A percentile compares a stretch with the other conserved stretches of the same genome.
These are phyloP conservation scores for Drosophila incognita DNA, from an alignment of 2,888 invertebrate species.

Conservation along the genomic window DNA sequence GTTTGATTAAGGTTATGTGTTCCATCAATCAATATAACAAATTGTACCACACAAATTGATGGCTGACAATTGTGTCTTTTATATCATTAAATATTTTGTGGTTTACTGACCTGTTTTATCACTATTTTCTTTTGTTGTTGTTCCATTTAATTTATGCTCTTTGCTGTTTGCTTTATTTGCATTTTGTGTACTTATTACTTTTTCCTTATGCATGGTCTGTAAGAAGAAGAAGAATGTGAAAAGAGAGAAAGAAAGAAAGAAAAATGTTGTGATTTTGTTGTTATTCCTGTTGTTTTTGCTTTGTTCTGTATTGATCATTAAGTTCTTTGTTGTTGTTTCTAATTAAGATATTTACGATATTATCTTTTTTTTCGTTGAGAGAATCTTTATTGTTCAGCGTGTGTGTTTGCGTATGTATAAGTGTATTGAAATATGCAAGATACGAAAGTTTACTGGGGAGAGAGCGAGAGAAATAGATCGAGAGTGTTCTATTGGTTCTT, in stretches of 20 bases:
- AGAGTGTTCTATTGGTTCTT: background rate
- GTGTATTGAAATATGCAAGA: background rate
- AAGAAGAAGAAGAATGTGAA: constrained; percentile 47
- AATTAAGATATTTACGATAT: constrained; percentile 10
- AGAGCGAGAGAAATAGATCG: background rate
- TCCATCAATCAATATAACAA: constrained; percentile 42
- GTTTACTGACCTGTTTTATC: constrained; percentile 80
- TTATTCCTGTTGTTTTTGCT: background rate
- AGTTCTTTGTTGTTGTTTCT: background rate
- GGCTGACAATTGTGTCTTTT: constrained; percentile 6
- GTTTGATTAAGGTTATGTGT: constrained; percentile 54
- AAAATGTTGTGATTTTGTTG: constrained; percentile 20
- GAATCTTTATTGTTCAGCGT: constrained; percentile 8
- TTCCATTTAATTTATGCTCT: constrained; percentile 78
- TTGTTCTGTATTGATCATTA: background rate
- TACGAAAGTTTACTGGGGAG: background rate
- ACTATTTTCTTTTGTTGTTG: constrained; percentile 75
- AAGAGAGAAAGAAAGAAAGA: constrained; percentile 25
- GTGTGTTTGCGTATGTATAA: background rate
- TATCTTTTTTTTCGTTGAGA: background rate
- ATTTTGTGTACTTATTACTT: constrained; percentile 68
- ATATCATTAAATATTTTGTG: constrained; percentile 21
- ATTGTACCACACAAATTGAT: constrained; percentile 2
- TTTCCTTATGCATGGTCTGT: constrained; percentile 77
- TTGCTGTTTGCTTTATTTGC: constrained; percentile 68